A percentile compares a stretch with the other conserved stretches of the same genome.
Evolutionary conservation across 1,140 invertebrate genomes (phyloP).

Genomic region (Panulirus ornatus): DNA sequence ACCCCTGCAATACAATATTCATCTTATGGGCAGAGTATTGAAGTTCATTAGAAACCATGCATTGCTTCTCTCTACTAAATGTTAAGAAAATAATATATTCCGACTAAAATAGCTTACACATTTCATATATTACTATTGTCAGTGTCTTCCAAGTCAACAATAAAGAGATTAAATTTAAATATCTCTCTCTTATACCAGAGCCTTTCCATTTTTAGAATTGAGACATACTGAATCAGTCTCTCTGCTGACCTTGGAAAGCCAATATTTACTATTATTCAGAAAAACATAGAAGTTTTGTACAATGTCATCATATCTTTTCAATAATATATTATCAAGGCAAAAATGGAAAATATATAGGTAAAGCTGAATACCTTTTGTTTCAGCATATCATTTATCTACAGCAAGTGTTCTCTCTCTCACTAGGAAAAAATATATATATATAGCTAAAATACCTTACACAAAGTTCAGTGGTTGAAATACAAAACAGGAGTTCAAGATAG

Average conservation of each 20-base stretch:
- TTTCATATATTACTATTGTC: slow-evolving; percentile 41
- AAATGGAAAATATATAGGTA: slow-evolving; percentile 29
- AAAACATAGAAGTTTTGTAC: slow-evolving; percentile 30
- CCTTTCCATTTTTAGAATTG: slow-evolving; percentile 6
- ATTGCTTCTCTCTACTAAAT: slow-evolving; percentile 10
- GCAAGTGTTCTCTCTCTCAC: not conserved
- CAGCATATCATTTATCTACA: slow-evolving; percentile 3
- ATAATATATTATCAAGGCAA: slow-evolving; percentile 11
- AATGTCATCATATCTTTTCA: slow-evolving; percentile 35
- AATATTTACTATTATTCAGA: not conserved
- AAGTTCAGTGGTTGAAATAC: not conserved
- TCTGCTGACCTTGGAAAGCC: not conserved
- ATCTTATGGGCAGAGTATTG: slow-evolving; percentile 36
- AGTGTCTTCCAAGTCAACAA: slow-evolving; percentile 1
- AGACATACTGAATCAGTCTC: not conserved
- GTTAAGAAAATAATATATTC: slow-evolving; percentile 38
- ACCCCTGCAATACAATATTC: slow-evolving; percentile 9
- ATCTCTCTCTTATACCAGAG: not conserved
- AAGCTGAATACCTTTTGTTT: slow-evolving; percentile 13
- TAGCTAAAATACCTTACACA: not conserved
- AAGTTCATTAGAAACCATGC: slow-evolving; percentile 32
- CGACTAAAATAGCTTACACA: slow-evolving; percentile 34
- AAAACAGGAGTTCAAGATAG: not conserved
- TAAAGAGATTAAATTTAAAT: slow-evolving; percentile 1
- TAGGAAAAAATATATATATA: not conserved